phyloP scores from a whole-genome alignment of 2,888 invertebrate genomes.

The Mesodorylaimus sp. region DNA sequence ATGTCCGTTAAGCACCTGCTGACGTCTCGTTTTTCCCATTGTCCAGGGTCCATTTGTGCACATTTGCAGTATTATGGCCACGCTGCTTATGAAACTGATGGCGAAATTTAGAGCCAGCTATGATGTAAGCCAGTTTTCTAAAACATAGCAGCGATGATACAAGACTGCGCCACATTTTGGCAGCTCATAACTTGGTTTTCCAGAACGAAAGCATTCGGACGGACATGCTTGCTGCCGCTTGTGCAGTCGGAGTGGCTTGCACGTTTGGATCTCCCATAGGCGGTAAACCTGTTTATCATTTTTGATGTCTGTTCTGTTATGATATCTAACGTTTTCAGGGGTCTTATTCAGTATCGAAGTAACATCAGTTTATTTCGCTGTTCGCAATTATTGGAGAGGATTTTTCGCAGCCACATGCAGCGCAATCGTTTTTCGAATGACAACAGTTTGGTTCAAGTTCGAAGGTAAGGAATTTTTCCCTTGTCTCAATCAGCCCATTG shows the following conservation, averaged over 20 bases:
- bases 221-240: constrained; percentile 93
- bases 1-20: no score
- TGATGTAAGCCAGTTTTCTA: constrained; percentile 27
- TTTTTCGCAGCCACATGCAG: constrained; percentile 95
- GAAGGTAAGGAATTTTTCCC: no score
- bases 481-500: no score
- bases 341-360: constrained; percentile 97
- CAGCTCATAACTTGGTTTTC: no score
- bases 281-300: no score
- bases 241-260: constrained; percentile 80
- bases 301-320: constrained; percentile 18
- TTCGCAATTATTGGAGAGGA: constrained; percentile 86
- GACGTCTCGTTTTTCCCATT: neutral
- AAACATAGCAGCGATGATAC: neutral
- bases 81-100: constrained; percentile 71
- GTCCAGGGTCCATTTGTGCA: constrained; percentile 80
- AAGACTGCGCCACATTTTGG: no score
- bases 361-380: constrained; percentile 94
- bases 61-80: constrained; percentile 87
- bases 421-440: constrained; percentile 74
- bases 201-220: constrained; percentile 42
- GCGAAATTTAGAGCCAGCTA: constrained; percentile 85
- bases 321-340: constrained; percentile 45
- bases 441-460: constrained; percentile 83
- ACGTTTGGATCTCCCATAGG: constrained; percentile 94